These are phyloP conservation scores for Drosophila ambigua DNA, from an alignment of 1,140 invertebrate genomes.

Conservation along the genomic window DNA sequence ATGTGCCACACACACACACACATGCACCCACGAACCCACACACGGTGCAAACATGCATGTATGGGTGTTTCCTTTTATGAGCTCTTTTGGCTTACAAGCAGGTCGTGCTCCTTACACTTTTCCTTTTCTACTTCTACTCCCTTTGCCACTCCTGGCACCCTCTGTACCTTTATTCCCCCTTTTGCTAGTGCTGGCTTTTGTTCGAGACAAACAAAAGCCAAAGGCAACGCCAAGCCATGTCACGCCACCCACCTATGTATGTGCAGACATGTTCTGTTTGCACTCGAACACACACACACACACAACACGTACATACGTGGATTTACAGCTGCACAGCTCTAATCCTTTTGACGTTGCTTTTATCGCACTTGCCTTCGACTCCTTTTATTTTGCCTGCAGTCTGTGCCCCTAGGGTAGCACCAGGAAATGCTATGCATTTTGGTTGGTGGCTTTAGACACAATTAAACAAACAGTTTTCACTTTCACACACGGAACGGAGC, in stretches of 20 bases:
- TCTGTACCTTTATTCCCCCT: constrained; percentile 27
- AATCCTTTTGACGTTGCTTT: constrained; percentile 79
- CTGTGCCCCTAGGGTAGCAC: constrained; percentile 31
- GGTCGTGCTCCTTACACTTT: constrained; percentile 81
- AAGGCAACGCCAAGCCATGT: too few relatives aligned
- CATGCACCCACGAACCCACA: constrained; percentile 34
- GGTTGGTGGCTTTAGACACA: neutral
- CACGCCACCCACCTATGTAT: constrained; percentile 53
- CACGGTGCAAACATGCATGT: constrained; percentile 12
- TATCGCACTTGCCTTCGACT: constrained; percentile 66
- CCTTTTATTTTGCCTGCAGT: constrained; percentile 34
- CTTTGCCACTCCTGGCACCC: constrained; percentile 13
- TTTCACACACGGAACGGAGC: neutral
- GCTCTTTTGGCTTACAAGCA: constrained; percentile 68
- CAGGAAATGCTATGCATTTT: constrained; percentile 8
- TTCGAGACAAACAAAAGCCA: constrained; percentile 74
- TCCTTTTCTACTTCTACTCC: constrained; percentile 55
- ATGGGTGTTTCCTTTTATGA: constrained; percentile 71
- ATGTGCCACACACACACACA: constrained; percentile 60
- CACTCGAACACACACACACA: constrained; percentile 31
- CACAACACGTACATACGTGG: constrained; percentile 5
- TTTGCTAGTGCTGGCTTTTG: constrained; percentile 60
- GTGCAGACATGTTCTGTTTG: constrained; percentile 59
- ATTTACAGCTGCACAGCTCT: constrained; percentile 34
- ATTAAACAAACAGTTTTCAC: constrained; percentile 2